These are phyloP conservation scores for Caenorhabditis tropicalis DNA, from an alignment of 1,140 invertebrate species.

Conservation along the genomic window DNA sequence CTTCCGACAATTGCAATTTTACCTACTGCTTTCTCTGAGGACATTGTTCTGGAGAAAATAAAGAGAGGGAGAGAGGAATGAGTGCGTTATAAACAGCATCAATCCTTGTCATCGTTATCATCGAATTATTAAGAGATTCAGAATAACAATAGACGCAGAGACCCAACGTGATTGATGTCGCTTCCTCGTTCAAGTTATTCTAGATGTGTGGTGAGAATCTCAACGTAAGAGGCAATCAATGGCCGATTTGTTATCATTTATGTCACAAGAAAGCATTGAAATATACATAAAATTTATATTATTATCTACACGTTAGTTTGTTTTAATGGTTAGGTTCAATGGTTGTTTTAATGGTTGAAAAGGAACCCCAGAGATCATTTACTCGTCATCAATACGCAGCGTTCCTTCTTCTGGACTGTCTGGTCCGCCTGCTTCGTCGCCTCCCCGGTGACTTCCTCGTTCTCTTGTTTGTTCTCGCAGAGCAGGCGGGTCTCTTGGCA, in stretches of 20 bases:
- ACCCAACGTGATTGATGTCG: background rate
- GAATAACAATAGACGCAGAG: conserved; percentile 27
- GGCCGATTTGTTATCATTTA: background rate
- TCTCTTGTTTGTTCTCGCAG: background rate
- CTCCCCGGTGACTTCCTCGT: background rate
- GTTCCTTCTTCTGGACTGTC: conserved; percentile 34
- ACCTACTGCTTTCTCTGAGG: background rate
- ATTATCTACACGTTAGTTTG: background rate
- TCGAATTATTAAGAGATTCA: background rate
- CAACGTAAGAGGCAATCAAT: background rate
- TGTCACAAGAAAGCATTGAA: background rate
- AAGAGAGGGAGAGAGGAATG: too few relatives aligned
- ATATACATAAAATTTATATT: background rate
- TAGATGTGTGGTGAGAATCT: background rate
- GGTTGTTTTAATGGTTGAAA: background rate
- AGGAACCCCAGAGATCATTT: background rate
- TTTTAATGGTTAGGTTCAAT: background rate
- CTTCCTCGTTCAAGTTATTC: background rate
- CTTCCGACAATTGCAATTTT: conserved; percentile 54
- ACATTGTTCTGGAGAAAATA: conserved; percentile 18
- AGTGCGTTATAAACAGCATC: background rate
- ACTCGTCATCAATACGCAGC: conserved; percentile 17
- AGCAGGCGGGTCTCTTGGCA: background rate
- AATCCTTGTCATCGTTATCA: background rate
- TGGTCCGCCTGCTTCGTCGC: background rate